phyloP scores from a whole-genome alignment of 2,113 vertebrate genomes.

The Alethe diademata region DNA sequence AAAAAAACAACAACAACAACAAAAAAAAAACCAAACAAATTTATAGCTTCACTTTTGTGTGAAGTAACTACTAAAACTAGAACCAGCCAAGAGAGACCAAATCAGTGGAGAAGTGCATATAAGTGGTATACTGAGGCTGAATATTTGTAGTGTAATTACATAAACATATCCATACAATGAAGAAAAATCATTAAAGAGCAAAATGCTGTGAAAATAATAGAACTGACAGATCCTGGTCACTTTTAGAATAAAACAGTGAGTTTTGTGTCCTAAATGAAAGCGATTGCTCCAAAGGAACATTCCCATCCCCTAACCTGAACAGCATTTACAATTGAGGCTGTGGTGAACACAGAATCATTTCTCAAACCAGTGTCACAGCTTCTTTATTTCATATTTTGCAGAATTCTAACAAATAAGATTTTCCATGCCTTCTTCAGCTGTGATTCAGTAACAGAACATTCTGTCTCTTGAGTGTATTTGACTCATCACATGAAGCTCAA shows the following conservation, averaged over 20 bases:
- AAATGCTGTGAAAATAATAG: neutral
- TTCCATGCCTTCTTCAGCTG: constrained; percentile 39
- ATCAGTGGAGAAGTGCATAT: neutral
- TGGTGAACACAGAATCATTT: constrained; percentile 27
- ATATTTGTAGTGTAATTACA: neutral
- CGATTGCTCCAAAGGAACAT: neutral
- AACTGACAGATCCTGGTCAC: neutral
- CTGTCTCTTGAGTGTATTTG: neutral
- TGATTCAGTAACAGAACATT: constrained; percentile 45
- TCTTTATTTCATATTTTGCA: neutral
- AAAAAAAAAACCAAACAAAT: neutral
- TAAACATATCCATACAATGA: neutral
- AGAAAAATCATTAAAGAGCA: neutral
- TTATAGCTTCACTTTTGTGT: neutral
- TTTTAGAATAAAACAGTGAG: neutral
- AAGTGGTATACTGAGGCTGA: neutral
- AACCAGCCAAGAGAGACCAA: neutral
- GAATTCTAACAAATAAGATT: constrained; percentile 37
- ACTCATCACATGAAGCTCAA: constrained; percentile 16
- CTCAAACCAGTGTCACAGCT: neutral
- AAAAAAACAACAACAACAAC: too few species aligned
- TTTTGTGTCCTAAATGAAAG: neutral
- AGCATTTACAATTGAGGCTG: neutral
- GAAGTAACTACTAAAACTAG: neutral
- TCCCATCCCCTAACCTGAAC: neutral